Evolutionary conservation across 2,113 vertebrate species (phyloP).

Genomic region (Otis tarda): DNA sequence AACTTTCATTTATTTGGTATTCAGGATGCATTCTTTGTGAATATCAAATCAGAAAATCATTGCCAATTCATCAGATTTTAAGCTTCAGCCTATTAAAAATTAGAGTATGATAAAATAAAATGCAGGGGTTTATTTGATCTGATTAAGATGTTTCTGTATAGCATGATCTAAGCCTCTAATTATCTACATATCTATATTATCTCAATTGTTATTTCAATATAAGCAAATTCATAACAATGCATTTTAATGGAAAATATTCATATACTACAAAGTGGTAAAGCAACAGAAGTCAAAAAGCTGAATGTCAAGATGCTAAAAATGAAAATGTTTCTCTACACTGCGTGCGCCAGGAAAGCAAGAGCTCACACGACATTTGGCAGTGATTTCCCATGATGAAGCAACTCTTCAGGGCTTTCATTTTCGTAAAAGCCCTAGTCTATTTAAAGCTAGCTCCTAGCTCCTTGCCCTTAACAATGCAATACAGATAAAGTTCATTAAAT

Average conservation of each 20-base stretch:
- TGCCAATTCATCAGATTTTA: conserved; percentile 56
- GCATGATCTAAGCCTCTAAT: conserved; percentile 11
- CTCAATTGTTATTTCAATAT: neutral
- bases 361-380: conserved; percentile 31
- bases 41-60: conserved; percentile 44
- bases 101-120: conserved; percentile 21
- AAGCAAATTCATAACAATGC: neutral
- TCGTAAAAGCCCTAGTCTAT: conserved; percentile 45
- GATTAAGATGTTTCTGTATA: neutral
- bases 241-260: neutral
- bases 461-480: neutral
- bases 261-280: neutral
- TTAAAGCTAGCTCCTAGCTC: conserved; percentile 26
- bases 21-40: neutral
- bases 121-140: neutral
- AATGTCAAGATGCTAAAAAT: conserved; percentile 43
- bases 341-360: conserved; percentile 24
- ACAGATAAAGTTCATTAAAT: conserved; percentile 50
- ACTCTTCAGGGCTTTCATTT: conserved; percentile 42
- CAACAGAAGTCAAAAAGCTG: neutral
- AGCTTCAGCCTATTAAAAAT: conserved; percentile 32
- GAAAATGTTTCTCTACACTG: neutral
- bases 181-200: neutral
- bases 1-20: conserved; percentile 31
- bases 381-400: conserved; percentile 56